phyloP scores from a whole-genome alignment of 2,888 invertebrate genomes.

The Drosophila mulleri region DNA sequence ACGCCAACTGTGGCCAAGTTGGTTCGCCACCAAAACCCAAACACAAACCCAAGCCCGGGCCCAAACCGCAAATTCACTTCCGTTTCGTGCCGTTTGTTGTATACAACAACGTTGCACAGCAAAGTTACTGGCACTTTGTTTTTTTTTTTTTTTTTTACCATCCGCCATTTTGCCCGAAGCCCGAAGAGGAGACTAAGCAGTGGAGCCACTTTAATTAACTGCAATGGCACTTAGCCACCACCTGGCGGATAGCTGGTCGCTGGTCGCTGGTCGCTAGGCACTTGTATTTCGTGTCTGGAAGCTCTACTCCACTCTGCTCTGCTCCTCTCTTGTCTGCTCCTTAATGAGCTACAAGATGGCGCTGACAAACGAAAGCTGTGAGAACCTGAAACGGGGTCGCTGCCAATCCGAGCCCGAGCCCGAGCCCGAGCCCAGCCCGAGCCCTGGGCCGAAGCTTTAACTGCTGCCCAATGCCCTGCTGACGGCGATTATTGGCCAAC shows the following conservation, averaged over 20 bases:
- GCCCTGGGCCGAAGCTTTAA: slow-evolving; percentile 14
- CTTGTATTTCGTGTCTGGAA: neutral
- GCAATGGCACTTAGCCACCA: slow-evolving; percentile 15
- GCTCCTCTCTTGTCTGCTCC: neutral
- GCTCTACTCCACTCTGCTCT: neutral
- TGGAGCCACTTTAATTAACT: slow-evolving; percentile 66
- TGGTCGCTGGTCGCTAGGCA: neutral
- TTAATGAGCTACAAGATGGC: slow-evolving; percentile 57
- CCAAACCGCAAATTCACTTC: slow-evolving; percentile 79
- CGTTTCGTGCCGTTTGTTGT: slow-evolving; percentile 66
- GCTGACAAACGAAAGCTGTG: slow-evolving; percentile 49
- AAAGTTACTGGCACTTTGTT: slow-evolving; percentile 22
- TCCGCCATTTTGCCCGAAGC: slow-evolving; percentile 64
- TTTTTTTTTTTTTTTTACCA: neutral
- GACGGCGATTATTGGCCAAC: slow-evolving; percentile 48
- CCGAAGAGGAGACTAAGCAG: slow-evolving; percentile 16
- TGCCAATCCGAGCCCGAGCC: neutral
- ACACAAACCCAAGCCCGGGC: slow-evolving; percentile 36
- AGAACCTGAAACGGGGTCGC: slow-evolving; percentile 42
- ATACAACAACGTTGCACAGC: slow-evolving; percentile 40
- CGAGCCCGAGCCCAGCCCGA: neutral
- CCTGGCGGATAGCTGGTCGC: neutral
- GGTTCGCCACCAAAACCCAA: slow-evolving; percentile 54
- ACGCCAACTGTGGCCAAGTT: slow-evolving; percentile 71
- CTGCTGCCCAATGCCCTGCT: slow-evolving; percentile 35